phyloP scores from a whole-genome alignment of 1,140 invertebrate genomes.

The Dolichoris vasculosae region DNA sequence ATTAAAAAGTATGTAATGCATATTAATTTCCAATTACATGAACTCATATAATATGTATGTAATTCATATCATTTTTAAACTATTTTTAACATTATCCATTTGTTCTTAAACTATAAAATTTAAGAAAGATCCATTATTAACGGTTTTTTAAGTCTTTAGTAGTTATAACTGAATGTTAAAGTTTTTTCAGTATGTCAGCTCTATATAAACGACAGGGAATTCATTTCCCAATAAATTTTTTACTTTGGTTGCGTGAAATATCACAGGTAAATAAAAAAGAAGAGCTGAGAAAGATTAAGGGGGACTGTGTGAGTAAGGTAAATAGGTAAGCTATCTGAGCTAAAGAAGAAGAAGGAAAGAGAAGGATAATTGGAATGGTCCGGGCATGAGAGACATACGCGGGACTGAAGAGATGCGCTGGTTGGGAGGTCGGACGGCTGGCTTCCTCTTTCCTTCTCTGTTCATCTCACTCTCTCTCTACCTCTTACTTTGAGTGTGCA shows the following conservation, averaged over 20 bases:
- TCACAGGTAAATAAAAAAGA: slow-evolving; percentile 1
- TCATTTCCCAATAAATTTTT: slow-evolving; percentile 47
- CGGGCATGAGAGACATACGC: slow-evolving; percentile 23
- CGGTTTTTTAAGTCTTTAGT: neutral
- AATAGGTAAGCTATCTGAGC: neutral
- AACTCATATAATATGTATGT: neutral
- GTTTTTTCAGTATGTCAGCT: slow-evolving; percentile 16
- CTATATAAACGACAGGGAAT: neutral
- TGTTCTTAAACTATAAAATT: neutral
- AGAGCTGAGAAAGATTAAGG: neutral
- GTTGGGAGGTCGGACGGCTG: neutral
- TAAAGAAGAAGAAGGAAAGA: slow-evolving; percentile 26
- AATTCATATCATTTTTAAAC: neutral
- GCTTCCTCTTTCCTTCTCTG: neutral
- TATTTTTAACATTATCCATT: neutral
- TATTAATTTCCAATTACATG: neutral
- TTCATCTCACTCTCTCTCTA: neutral
- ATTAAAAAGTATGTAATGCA: too few relatives aligned
- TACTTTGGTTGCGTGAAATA: slow-evolving; percentile 16
- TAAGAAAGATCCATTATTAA: neutral
- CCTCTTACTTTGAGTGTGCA: slow-evolving; percentile 59
- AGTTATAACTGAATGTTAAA: neutral
- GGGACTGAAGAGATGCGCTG: slow-evolving; percentile 28
- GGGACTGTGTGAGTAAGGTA: neutral
- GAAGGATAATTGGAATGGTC: slow-evolving; percentile 52